Base-by-base conservation (phyloP, 1,140 invertebrate genomes). In the Pogonomyrmex californicus region DNA sequence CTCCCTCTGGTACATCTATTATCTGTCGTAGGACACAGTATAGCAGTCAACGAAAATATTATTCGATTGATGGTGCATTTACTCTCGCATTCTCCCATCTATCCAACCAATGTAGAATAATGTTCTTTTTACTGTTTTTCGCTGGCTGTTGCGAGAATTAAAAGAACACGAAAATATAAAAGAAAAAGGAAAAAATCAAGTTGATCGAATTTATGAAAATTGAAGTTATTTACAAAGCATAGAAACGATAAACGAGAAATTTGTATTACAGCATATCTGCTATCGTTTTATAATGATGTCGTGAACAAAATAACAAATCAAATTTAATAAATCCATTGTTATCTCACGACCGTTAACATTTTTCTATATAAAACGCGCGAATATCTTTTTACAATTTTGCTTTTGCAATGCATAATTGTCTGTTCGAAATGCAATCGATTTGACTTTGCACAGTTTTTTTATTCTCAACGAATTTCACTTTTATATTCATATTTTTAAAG, bases 141-240 rank as follows among this genome's bases (percentile, higher is more conserved):
- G 7, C 6, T 47, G 36, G 10, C 9, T 73, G 3, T 49, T 60
- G 4, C 54, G 33, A 60, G 30, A 47, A 75, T 75, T 47, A 75
- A 33, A 60, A 9, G 12, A 23, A 60, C 41, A 38, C 30, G 30
- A 10, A 30, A 9, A 3, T 7, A 10, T 4, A 9, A 7, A 47
- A 82, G 1, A 44, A 82, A 82, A 6, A 1, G 9, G 33, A 12
- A 36, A 73, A 83, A 83, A 60, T 9, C 54, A 38, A 30, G 1
- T 38, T 71, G 54, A 82, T 73, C 54, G 54, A 51, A 83, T 83
- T 83, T 71, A 71, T 82, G 66, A 54, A 82, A 82, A 82, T 82
- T 73, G 41, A 9, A 10, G 17, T 36, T 38, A 71, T 82, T n/a
- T 7, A 36, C 10, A 17, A 17, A 47, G 10, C 2, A 1, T 41